Base-by-base conservation (phyloP, 2,113 vertebrate species). In the Malaclemys terrapin region DNA sequence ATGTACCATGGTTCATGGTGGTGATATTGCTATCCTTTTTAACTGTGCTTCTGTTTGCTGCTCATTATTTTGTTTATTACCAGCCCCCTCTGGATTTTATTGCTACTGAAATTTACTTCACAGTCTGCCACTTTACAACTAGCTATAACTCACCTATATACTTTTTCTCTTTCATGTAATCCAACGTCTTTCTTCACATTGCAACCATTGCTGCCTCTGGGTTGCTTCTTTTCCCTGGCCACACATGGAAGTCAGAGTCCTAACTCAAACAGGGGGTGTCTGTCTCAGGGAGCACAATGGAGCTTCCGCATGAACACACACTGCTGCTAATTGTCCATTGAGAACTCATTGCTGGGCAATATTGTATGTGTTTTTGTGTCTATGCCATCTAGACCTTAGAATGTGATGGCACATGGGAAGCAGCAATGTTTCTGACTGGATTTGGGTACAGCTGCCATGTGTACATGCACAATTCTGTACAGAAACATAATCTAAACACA, bases 31-130 rank as follows among this genome's bases (percentile, higher is more conserved):
- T 92, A 84, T 53, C 85, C 38, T 88, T 85, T 79, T 82, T 91
- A 80, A 95, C 83, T 89, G n/a, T 87, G 50, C 17, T 89, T 94
- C 31, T 94, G 62, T 62, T 72, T 76, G 38, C 49, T 50, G 80
- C 78, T 95, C 81, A 89, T 96, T 95, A 89, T 83, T 95, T 94
- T 91, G 89, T 53, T 80, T 83, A 94, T 93, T 85, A 89, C n/a
- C 76, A 35, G 22, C 86, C 53, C 95, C 86, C n/a, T 89, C 89
- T 91, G 75, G 25, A 84, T 65, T 90, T 50, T 90, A 75, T 54
- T 87, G 29, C 45, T 95, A 65, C 47, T 88, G 90, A 87, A 89
- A 54, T 80, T 95, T 93, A 79, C 82, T 72, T 91, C 57, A 52
- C 86, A 92, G 86, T 19, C n/a, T 93, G 50, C 75, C 45, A 25